phyloP scores from a whole-genome alignment of 1,140 invertebrate genomes.

The Leptestheria dahalacensis region DNA sequence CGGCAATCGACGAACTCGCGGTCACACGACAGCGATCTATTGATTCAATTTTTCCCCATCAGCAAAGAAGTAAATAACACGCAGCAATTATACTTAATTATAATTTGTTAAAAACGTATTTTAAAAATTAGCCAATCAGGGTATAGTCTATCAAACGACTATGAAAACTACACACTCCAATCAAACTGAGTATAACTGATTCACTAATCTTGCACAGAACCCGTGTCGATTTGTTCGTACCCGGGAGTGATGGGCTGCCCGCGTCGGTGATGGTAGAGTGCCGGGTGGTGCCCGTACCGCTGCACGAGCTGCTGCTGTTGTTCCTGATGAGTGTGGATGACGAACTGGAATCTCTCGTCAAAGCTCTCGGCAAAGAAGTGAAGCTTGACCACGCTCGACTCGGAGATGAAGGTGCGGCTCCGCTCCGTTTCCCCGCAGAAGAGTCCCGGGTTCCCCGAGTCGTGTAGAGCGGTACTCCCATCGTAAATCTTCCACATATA shows the following conservation, averaged over 20 bases:
- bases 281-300: conserved; percentile 77
- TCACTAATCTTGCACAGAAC: background rate
- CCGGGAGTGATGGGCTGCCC: conserved; percentile 44
- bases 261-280: conserved; percentile 73
- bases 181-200: background rate
- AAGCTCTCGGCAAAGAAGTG: conserved; percentile 82
- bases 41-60: too few species aligned
- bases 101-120: background rate
- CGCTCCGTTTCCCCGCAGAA: conserved; percentile 87
- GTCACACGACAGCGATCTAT: conserved; percentile 39
- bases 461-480: conserved; percentile 66
- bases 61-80: background rate
- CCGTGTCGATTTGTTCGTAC: background rate
- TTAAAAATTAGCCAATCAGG: conserved; percentile 17
- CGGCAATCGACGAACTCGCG: conserved; percentile 53
- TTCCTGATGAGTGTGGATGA: conserved; percentile 51
- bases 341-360: conserved; percentile 71
- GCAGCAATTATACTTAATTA: background rate
- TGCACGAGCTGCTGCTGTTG: conserved; percentile 27
- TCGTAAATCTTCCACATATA: too few species aligned
- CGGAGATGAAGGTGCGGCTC: conserved; percentile 82
- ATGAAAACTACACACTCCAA: too few species aligned
- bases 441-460: conserved; percentile 66
- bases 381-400: conserved; percentile 78
- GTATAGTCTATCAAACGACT: too few species aligned